phyloP scores from a whole-genome alignment of 2,888 invertebrate genomes.

The Agrilus cyanescens region DNA sequence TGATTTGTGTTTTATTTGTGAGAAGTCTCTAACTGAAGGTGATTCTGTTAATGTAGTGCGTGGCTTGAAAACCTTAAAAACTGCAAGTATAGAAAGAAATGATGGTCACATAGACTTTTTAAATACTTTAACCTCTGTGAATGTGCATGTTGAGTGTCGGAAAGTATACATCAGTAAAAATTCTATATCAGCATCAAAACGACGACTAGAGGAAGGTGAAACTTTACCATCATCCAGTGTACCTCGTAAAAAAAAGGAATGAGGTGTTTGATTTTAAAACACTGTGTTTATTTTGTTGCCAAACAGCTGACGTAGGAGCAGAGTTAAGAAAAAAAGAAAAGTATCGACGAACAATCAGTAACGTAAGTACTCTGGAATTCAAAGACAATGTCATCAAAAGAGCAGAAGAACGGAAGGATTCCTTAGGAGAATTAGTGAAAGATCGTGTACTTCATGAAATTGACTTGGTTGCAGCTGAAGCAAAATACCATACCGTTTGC shows the following conservation, averaged over 20 bases:
- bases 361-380: conserved; percentile 24
- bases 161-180: conserved; percentile 12
- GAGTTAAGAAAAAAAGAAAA: conserved; percentile 23
- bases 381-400: conserved; percentile 26
- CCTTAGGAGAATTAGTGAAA: conserved; percentile 24
- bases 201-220: conserved; percentile 9
- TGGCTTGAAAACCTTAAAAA: conserved; percentile 13
- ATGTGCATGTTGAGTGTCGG: conserved; percentile 14
- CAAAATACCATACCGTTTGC: conserved; percentile 28
- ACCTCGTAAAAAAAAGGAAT: conserved; percentile 8
- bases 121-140: conserved; percentile 15
- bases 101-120: conserved; percentile 15
- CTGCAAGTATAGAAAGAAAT: conserved; percentile 15
- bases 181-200: conserved; percentile 11
- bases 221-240: conserved; percentile 6
- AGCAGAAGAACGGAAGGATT: conserved; percentile 26
- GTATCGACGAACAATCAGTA: conserved; percentile 22
- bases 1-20: conserved; percentile 15
- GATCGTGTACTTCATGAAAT: conserved; percentile 14
- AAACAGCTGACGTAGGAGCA: conserved; percentile 19
- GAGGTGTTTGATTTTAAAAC: conserved; percentile 21
- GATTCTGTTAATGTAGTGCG: conserved; percentile 14
- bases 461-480: conserved; percentile 19
- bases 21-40: conserved; percentile 12
- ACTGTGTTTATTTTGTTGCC: conserved; percentile 26